phyloP scores from a whole-genome alignment of 2,888 invertebrate species.

The Microplitis manilae region DNA sequence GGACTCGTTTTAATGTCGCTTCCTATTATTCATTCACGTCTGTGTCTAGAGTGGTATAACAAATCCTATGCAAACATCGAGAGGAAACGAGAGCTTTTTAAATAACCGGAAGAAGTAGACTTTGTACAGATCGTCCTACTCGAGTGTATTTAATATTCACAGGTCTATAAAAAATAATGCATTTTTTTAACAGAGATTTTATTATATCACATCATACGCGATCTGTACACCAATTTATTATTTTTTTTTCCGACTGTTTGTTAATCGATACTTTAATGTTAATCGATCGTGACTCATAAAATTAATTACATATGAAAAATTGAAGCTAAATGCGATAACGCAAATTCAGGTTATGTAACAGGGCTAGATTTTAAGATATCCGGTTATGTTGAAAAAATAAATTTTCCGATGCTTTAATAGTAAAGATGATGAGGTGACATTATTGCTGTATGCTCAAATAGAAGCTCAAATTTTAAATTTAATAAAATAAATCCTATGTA shows the following conservation, averaged over 20 bases:
- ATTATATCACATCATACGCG: neutral
- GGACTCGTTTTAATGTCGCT: constrained; percentile 9
- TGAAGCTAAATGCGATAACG: too few relatives aligned
- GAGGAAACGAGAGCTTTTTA: neutral
- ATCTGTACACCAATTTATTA: neutral
- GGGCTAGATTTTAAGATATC: too few relatives aligned
- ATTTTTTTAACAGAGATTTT: neutral
- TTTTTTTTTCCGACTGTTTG: neutral
- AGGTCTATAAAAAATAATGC: neutral
- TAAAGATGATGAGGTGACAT: too few relatives aligned
- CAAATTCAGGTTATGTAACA: too few relatives aligned
- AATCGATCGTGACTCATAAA: too few relatives aligned
- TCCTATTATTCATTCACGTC: constrained; percentile 18
- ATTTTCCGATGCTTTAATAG: too few relatives aligned
- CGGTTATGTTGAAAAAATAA: too few relatives aligned
- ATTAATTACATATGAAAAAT: too few relatives aligned
- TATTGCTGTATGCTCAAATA: too few relatives aligned
- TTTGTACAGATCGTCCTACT: constrained; percentile 1
- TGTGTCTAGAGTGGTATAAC: constrained; percentile 1
- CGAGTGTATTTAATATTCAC: constrained; percentile 2
- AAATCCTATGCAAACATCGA: constrained; percentile 18
- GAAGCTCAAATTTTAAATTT: too few relatives aligned
- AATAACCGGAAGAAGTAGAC: constrained; percentile 16
- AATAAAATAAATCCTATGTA: too few relatives aligned
- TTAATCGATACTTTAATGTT: neutral